These are phyloP conservation scores for Helicoverpa armigera DNA, from an alignment of 1,140 invertebrate genomes.

Conservation along the genomic window DNA sequence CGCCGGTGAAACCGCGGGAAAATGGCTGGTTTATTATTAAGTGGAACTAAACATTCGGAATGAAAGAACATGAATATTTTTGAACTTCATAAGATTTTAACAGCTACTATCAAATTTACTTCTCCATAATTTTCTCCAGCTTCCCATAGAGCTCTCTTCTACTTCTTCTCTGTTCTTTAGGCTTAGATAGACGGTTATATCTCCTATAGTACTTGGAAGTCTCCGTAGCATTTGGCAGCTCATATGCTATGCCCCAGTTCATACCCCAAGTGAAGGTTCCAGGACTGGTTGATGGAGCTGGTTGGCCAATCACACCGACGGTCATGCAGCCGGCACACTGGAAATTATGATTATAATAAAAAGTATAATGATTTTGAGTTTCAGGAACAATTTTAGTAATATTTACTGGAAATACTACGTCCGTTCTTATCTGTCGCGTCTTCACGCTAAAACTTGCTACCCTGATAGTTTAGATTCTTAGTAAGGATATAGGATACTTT, in stretches of 20 bases:
- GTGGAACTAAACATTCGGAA: no score
- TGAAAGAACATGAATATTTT: not conserved
- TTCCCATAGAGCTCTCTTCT: slow-evolving; percentile 89
- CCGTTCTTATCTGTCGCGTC: no score
- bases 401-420: no score
- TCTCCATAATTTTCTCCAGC: slow-evolving; percentile 90
- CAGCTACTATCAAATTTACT: slow-evolving; percentile 85
- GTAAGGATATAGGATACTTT: no score
- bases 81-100: not conserved
- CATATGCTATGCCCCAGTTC: slow-evolving; percentile 92
- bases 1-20: no score
- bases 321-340: slow-evolving; percentile 88
- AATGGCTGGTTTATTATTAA: no score
- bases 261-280: slow-evolving; percentile 89
- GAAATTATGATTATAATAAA: slow-evolving; percentile 44
- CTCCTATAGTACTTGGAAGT: slow-evolving; percentile 79
- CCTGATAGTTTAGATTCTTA: no score
- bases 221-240: slow-evolving; percentile 90
- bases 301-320: slow-evolving; percentile 86
- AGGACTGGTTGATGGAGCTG: slow-evolving; percentile 73
- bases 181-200: slow-evolving; percentile 68
- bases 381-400: not conserved
- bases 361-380: not conserved
- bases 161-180: slow-evolving; percentile 85
- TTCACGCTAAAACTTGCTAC: no score